Conservation (phyloP, 2,888 invertebrate genomes). For the Notodonta ziczac region DNA sequence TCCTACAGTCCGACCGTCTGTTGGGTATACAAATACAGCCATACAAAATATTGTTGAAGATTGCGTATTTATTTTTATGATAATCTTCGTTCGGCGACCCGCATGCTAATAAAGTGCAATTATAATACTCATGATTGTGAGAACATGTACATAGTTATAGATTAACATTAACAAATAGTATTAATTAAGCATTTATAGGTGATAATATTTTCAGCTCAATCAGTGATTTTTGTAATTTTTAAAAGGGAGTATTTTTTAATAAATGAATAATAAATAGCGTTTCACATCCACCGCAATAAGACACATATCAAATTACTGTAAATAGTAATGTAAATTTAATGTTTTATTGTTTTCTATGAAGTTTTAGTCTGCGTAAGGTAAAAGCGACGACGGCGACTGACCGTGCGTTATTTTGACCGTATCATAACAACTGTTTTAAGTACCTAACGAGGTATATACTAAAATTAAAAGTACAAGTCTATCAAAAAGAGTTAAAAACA, state of each 20-base stretch:
- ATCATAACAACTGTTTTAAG: too few relatives aligned
- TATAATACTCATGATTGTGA: slow-evolving; percentile 83
- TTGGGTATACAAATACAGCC: slow-evolving; percentile 25
- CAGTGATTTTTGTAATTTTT: slow-evolving; percentile 39
- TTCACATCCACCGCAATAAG: slow-evolving; percentile 66
- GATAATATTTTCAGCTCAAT: slow-evolving; percentile 45
- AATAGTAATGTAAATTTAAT: slow-evolving; percentile 5
- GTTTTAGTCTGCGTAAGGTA: neutral
- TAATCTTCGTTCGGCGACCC: slow-evolving; percentile 54
- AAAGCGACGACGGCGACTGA: neutral
- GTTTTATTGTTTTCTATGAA: neutral
- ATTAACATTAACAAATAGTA: slow-evolving; percentile 58
- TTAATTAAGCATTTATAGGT: slow-evolving; percentile 76
- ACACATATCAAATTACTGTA: slow-evolving; percentile 71
- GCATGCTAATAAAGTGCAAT: slow-evolving; percentile 83
- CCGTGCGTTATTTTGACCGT: too few relatives aligned
- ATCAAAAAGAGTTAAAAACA: too few relatives aligned
- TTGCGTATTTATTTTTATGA: slow-evolving; percentile 71
- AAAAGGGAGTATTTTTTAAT: slow-evolving; percentile 43
- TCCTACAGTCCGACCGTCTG: neutral
- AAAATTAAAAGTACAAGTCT: too few relatives aligned
- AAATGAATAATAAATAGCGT: slow-evolving; percentile 33
- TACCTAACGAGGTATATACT: too few relatives aligned
- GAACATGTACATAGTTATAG: slow-evolving; percentile 75
- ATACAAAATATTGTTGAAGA: slow-evolving; percentile 41